Evolutionary conservation across 2,113 vertebrate species (phyloP), one percentile per base, ranked within the genome.

Genomic region (Falco punctatus): DNA sequence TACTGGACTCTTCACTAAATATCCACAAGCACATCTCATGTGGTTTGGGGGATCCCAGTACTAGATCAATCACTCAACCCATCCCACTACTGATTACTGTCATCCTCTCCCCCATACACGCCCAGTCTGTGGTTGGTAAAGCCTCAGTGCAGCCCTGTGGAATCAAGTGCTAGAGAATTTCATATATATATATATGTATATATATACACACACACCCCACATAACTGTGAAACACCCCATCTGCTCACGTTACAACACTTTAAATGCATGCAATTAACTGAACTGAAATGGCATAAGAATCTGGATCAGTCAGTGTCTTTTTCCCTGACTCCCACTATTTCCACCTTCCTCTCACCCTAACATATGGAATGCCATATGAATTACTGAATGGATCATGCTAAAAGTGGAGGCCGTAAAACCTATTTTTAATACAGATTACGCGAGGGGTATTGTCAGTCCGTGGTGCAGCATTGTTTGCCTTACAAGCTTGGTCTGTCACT

Each of bases 341-440:
- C 86, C 92, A 97, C 95, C 95, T 96, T 95, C 72, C 72, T 95
- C 86, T 96, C 92, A 95, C 97, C 94, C 94, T 85, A 95, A 75
- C 94, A 96, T 92, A 97, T 91, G 95, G 87, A 77, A 85, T 81
- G 84, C 91, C 92, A 88, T 85, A 91, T 70, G 92, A 96, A 92
- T 92, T 97, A 85, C 84, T 92, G 84, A 97, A 95, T 83, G 89
- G 91, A 95, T 95, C 81, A 70, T 44, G 51, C 84, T 96, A 82
- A 94, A 97, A 92, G 18, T 16, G 42, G 92, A 94, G 89, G 62
- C 81, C 62, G 48, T 9, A 87, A 62, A 49, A 67, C 55, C 89
- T 95, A 95, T 92, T 96, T 97, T 96, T 95, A 92, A 77, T 6
- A 77, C n/a, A 92, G 62, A 96, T 92, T 90, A 91, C 8, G 10